Evolutionary conservation across 2,113 vertebrate genomes (phyloP), one percentile per base, ranked within the genome.

Genomic region (Ptyas mucosa): DNA sequence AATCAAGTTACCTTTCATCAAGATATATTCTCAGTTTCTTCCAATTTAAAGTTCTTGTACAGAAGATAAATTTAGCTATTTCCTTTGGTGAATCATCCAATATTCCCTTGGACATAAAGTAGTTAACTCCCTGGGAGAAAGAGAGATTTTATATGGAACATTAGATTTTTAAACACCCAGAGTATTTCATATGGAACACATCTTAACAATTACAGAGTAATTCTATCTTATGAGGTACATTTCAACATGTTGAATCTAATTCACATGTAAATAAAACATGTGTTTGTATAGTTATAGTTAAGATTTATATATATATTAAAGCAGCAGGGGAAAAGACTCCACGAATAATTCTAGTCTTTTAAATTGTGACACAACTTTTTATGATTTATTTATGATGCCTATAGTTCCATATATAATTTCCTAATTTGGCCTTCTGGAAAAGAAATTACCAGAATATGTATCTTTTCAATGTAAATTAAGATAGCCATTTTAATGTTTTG

Each of bases 41-140:
- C 99, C 99, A 99, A 96, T 99, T 99, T 96, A 99, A 98, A 91
- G 98, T 98, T 97, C 99, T 98, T 88, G 99, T 99, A 97, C 98
- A 99, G 97, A 99, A 99, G 96, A 99, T 99, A 97, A 99, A 99
- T 95, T 99, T 99, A 85, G 98, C 99, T 97, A 99, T 98, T 98
- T 99, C 99, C 95, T 98, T 99, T 9, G 99, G 98, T 18, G 99
- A 98, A 97, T 99, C 99, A 3, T 98, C 97, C 39, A 99, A 96
- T 95, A 99, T 99, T 92, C 98, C 98, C 97, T 98, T 99, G 96
- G 98, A 99, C 98, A 99, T 99, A 96, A 99, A 99, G 96, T 99
- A 99, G 97, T 97, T 97, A 94, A 99, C 98, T 96, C 99, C 99
- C 99, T 99, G 94, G 93, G 94, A 94, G 34, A 97, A 96, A 97